These are phyloP conservation scores for Ormyrus labotus DNA, from an alignment of 2,888 invertebrate species.

Conservation along the genomic window DNA sequence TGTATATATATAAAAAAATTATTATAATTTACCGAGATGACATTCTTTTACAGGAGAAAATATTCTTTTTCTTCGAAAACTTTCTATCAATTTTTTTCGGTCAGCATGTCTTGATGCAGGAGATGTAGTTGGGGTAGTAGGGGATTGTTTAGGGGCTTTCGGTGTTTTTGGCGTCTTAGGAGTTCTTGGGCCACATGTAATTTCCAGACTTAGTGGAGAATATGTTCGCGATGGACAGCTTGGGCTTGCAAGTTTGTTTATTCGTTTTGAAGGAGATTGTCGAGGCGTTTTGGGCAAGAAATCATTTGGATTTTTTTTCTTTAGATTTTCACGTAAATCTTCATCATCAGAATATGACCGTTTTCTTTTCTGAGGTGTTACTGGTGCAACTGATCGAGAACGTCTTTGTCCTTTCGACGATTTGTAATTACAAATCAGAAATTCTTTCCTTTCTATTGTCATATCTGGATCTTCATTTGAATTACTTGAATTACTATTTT, in stretches of 20 bases:
- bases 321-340: constrained; percentile 52
- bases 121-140: constrained; percentile 9
- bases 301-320: constrained; percentile 57
- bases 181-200: constrained; percentile 61
- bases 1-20: background rate
- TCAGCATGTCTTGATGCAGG: constrained; percentile 1
- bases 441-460: constrained; percentile 64
- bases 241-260: constrained; percentile 62
- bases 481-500: constrained; percentile 62
- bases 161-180: constrained; percentile 60
- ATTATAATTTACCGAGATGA: constrained; percentile 28
- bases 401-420: constrained; percentile 18
- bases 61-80: constrained; percentile 41
- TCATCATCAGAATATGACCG: constrained; percentile 41
- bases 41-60: constrained; percentile 52
- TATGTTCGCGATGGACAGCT: constrained; percentile 65
- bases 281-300: constrained; percentile 58
- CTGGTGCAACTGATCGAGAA: background rate
- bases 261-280: constrained; percentile 58
- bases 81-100: constrained; percentile 17
- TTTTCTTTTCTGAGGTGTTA: constrained; percentile 65
- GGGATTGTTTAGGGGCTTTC: too few relatives aligned
- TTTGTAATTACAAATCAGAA: constrained; percentile 66
- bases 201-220: constrained; percentile 68
- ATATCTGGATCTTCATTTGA: constrained; percentile 63